These are phyloP conservation scores for Poeciliopsis gracilis DNA, from an alignment of 2,797 vertebrate species.

Conservation along the genomic window DNA sequence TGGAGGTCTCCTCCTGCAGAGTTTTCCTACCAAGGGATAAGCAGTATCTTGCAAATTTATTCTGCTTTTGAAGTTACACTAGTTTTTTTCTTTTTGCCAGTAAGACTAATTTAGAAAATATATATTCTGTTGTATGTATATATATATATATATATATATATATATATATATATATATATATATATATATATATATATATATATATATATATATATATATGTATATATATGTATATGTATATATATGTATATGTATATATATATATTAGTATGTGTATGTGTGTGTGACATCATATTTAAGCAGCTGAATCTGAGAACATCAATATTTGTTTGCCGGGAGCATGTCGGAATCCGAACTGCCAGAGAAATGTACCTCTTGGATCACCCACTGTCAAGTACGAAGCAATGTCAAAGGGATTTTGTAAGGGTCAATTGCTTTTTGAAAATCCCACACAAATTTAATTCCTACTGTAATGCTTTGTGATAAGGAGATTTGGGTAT, in stretches of 20 bases:
- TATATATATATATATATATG: background rate
- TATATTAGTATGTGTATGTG: background rate
- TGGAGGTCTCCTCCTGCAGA: constrained; percentile 49
- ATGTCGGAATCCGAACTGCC: constrained; percentile 16
- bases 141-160: constrained; percentile 1
- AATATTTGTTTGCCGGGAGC: constrained; percentile 34
- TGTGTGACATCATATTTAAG: constrained; percentile 33
- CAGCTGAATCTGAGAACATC: constrained; percentile 23
- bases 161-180: too few species aligned
- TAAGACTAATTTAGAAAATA: constrained; percentile 54
- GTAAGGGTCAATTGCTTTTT: constrained; percentile 46
- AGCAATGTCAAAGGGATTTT: constrained; percentile 37
- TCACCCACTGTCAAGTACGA: constrained; percentile 30
- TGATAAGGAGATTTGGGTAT: constrained; percentile 35
- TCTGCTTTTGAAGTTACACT: constrained; percentile 66
- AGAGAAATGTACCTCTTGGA: constrained; percentile 32
- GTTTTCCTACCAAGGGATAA: constrained; percentile 29
- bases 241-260: background rate
- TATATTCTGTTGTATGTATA: constrained; percentile 6
- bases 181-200: background rate
- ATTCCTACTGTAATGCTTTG: constrained; percentile 37
- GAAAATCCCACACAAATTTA: constrained; percentile 42
- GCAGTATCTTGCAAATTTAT: constrained; percentile 43
- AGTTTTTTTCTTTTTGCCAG: constrained; percentile 34
- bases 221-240: too few species aligned